These are phyloP conservation scores for Rhinophrynus dorsalis DNA, from an alignment of 2,797 vertebrate genomes.

Conservation along the genomic window DNA sequence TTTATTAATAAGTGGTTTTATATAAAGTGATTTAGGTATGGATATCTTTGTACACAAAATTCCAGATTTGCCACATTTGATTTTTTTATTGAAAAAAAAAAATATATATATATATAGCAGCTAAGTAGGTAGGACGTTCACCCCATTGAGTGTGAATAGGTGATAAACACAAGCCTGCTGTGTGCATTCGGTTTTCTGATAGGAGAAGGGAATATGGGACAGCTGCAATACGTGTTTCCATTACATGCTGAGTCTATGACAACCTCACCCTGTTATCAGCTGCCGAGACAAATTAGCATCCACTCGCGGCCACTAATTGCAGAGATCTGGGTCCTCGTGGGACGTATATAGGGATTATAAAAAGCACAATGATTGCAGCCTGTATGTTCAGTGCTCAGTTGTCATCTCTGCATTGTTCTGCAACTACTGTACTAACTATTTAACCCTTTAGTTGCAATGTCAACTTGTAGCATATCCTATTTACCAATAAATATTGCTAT, in stretches of 20 bases:
- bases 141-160: too few relatives aligned
- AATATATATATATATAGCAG: too few relatives aligned
- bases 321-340: slow-evolving; percentile 9
- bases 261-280: slow-evolving; percentile 27
- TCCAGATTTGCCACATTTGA: too few relatives aligned
- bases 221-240: slow-evolving; percentile 29
- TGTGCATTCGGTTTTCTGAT: too few relatives aligned
- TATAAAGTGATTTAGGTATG: too few relatives aligned
- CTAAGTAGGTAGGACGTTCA: too few relatives aligned
- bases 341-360: slow-evolving; percentile 24
- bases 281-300: slow-evolving; percentile 39
- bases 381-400: slow-evolving; percentile 17
- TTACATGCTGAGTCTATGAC: slow-evolving; percentile 3
- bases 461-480: too few relatives aligned
- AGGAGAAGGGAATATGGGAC: slow-evolving; percentile 5
- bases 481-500: too few relatives aligned
- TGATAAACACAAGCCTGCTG: too few relatives aligned
- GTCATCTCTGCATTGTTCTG: slow-evolving; percentile 5
- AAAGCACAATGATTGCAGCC: slow-evolving; percentile 43
- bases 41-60: too few relatives aligned
- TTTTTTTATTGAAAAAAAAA: too few relatives aligned
- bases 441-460: not conserved
- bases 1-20: too few relatives aligned
- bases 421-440: not conserved
- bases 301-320: slow-evolving; percentile 40